Base-by-base conservation (phyloP, 2,113 vertebrate genomes). In the Motacilla alba region DNA sequence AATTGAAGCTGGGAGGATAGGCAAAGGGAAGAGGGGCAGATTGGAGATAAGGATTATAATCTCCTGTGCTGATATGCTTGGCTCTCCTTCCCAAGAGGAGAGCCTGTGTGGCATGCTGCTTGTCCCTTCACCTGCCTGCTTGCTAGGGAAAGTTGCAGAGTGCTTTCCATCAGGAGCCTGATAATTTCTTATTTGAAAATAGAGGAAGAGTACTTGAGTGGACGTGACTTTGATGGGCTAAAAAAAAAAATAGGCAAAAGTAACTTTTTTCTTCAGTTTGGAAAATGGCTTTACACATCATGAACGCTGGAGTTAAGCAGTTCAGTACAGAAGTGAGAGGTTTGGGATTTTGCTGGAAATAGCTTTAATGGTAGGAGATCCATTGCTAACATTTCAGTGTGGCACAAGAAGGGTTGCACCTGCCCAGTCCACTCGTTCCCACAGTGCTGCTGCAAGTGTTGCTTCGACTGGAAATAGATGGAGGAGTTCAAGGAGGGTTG, bases 111-210 rank as follows among this genome's bases (percentile, higher is more conserved):
- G 28, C 13, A 7, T 74, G 18, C 30, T 59, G 50, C 28, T 63
- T 92, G 64, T 93, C 56, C 44, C 39, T 78, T 96, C 66, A 94
- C 79, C 86, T 93, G 72, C 41, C 76, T 93, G 43, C 72, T 80
- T 0, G 0, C n/a, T 77, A 15, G 59, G 68, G 69, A 77, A 49
- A 67, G 33, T 21, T 3, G 2, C 56, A 68, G 69, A 76, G 59
- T 68, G 23, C 26, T 49, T 89, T 33, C 20, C 28, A 52, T 33
- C 1, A 1, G 28, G 37, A 73, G 26, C 41, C 56, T 81, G 28
- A 56, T 47, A 19, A 52, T n/a, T 58, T 33, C 10, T 39, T 12
- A 75, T 83, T 67, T 52, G 19, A 46, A 66, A 67, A 15, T 0
- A 0, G 9, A 82, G 13, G 44, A 68, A 39, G 37, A 66, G 10